Evolutionary conservation across 2,113 vertebrate genomes (phyloP), one percentile per base, ranked within the genome.

Genomic region (Periophthalmodon schlosseri): DNA sequence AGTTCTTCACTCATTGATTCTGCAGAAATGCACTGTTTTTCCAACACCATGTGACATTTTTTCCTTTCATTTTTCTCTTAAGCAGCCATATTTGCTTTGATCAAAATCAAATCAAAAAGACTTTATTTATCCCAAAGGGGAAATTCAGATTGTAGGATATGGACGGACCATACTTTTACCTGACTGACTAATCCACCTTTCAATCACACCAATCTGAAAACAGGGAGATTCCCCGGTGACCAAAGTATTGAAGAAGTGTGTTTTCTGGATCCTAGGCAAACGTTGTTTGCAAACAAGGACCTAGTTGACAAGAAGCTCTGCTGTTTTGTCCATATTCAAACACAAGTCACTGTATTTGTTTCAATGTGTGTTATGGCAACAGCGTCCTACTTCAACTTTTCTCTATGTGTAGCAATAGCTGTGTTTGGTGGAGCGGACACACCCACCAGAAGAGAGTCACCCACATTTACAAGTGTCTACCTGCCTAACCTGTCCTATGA

Each of bases 401-500:
- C 16, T 7, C 5, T 21, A 14, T 23, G 34, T 72, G 21, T 36
- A 49, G 54, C 64, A 75, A 74, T n/a, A 24, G 11, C 54, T 39
- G 70, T 61, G n/a, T 64, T 58, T 72, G 70, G 58, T 68, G n/a
- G 47, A 44, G 13, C 58, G 56, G 83, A 86, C 84, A 88, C 88
- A 78, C 91, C 85, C 80, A 75, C 60, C 44, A 13, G 16, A 16
- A 34, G 68, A 34, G 68, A 57, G 74, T 66, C 66, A 69, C 75
- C 70, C 71, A 68, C 60, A 68, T 34, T 46, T 76, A 0, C 84
- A 47, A 83, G 89, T 80, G 69, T 34, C 68, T 89, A 90, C 91
- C 79, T 91, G 89, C 81, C 83, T 80, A 73, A 84, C 83, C 81
- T 79, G 87, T 82, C 78, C 34, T 23, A 58, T 88, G 21, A 63